phyloP scores from a whole-genome alignment of 2,113 vertebrate species.

The Upupa epops region DNA sequence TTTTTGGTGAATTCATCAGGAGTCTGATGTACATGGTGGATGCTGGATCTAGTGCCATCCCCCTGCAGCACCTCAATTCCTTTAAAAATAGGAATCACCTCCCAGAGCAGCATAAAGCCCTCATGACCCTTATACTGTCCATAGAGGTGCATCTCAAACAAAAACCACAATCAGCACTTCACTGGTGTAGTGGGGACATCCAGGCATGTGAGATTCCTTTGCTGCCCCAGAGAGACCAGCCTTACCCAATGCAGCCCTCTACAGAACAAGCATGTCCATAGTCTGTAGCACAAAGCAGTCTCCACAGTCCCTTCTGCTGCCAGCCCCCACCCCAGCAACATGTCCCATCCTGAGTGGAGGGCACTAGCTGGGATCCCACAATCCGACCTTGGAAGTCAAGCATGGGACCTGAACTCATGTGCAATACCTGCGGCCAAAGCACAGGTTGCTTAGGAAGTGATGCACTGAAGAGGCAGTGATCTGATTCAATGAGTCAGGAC shows the following conservation, averaged over 20 bases:
- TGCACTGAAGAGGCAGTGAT: neutral
- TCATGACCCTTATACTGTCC: neutral
- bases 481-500: slow-evolving; percentile 10
- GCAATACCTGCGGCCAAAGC: neutral
- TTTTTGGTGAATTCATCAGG: neutral
- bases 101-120: neutral
- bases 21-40: neutral
- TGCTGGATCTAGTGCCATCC: neutral
- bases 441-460: slow-evolving; percentile 9
- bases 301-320: neutral
- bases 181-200: rapidly evolving
- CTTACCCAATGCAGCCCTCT: neutral
- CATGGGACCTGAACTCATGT: neutral
- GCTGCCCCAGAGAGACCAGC: neutral
- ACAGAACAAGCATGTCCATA: rapidly evolving
- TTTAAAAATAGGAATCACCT: neutral
- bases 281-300: rapidly evolving
- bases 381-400: neutral
- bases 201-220: neutral
- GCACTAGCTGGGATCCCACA: neutral
- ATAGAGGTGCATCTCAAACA: neutral
- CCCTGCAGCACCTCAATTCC: neutral
- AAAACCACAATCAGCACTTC: rapidly evolving
- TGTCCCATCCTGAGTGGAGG: neutral
- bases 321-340: neutral